phyloP scores from a whole-genome alignment of 1,140 invertebrate species.

The Drosophila kanapiae region DNA sequence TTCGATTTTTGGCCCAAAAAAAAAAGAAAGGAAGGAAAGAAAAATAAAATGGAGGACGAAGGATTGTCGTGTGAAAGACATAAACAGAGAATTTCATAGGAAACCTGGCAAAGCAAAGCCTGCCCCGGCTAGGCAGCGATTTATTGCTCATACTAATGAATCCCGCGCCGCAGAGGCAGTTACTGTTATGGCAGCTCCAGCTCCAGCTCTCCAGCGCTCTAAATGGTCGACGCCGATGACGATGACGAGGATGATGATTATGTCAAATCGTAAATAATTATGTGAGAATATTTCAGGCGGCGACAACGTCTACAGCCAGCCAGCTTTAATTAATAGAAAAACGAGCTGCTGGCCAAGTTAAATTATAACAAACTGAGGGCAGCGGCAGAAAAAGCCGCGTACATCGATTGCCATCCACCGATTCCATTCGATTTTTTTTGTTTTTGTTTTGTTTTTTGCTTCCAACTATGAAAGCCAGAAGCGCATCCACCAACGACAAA shows the following conservation, averaged over 20 bases:
- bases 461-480: constrained; percentile 25
- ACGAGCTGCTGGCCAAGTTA: constrained; percentile 62
- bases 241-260: constrained; percentile 70
- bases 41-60: constrained; percentile 15
- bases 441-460: constrained; percentile 14
- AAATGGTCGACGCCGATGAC: constrained; percentile 40
- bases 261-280: constrained; percentile 85
- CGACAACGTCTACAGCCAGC: constrained; percentile 43
- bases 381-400: constrained; percentile 43
- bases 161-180: constrained; percentile 37
- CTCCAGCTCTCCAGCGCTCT: constrained; percentile 11
- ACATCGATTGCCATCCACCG: constrained; percentile 52
- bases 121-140: constrained; percentile 29
- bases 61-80: constrained; percentile 28
- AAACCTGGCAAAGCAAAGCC: constrained; percentile 12
- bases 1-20: constrained; percentile 60
- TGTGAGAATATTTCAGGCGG: constrained; percentile 83
- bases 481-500: constrained; percentile 57
- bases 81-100: constrained; percentile 22
- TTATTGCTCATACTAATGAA: constrained; percentile 65
- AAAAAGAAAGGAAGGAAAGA: constrained; percentile 3
- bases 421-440: constrained; percentile 20
- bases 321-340: constrained; percentile 80
- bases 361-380: constrained; percentile 68
- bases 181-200: constrained; percentile 42